Evolutionary conservation across 2,113 vertebrate genomes (phyloP), one percentile per base, ranked within the genome.

Genomic region (Caranx melampygus): DNA sequence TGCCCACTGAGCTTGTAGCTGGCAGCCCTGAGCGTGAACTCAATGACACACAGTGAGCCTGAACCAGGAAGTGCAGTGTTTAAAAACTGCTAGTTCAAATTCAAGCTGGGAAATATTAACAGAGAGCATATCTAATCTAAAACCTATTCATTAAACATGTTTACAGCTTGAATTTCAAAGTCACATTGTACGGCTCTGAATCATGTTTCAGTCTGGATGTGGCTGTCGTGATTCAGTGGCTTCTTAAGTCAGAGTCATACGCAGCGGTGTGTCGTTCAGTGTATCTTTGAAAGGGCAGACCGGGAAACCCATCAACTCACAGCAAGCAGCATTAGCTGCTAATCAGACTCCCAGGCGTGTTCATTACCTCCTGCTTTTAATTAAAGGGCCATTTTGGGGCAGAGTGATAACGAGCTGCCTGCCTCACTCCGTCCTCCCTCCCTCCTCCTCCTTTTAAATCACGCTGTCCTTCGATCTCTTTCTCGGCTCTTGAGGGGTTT

Each of bases 331-430:
- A 88, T 87, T 88, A 89, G 85, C 86, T 81, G 45, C 89, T 90
- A 91, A 93, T 91, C 88, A 90, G 76, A 76, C 82, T 89, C 87
- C 90, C 82, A 47, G 74, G 81, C 21, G 75, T 83, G 70, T 91
- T 92, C 87, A 92, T 94, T 91, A 91, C 86, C 81, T 81, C 81
- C 76, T 82, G 83, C 80, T 94, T 92, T 93, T 92, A 92, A 93
- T 93, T 90, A 92, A 92, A 92, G 72, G 80, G 82, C 86, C 88
- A 81, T 89, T 92, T 91, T 82, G 75, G 82, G 78, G 88, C 75
- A 9, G 55, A 52, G 81, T 87, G 88, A 91, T 92, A 89, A 91
- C 55, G 15, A 84, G 85, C 73, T 63, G 55, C 74, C 80, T 70
- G 60, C 20, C 65, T 71, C 34, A 37, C 72, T 86, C 42, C 7